phyloP scores from a whole-genome alignment of 2,888 invertebrate genomes.

The Celastrina argiolus region DNA sequence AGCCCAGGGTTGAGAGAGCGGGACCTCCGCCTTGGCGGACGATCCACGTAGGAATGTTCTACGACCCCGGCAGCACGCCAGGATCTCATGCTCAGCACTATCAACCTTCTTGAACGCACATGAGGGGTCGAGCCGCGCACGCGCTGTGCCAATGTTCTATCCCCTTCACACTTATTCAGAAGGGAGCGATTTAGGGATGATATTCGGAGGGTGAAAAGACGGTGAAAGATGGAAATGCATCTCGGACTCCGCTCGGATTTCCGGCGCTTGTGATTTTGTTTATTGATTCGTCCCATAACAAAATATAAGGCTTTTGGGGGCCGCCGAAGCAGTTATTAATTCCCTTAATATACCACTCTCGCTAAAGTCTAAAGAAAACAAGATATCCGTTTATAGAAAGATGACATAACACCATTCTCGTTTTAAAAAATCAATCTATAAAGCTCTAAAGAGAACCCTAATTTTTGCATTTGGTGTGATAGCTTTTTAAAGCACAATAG shows the following conservation, averaged over 20 bases:
- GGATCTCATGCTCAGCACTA: conserved; percentile 64
- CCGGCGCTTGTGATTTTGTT: conserved; percentile 75
- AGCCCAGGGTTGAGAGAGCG: conserved; percentile 67
- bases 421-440: not conserved
- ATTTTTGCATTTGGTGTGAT: not conserved
- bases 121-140: conserved; percentile 71
- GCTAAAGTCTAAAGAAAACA: not conserved
- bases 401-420: not conserved
- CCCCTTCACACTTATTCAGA: conserved; percentile 49
- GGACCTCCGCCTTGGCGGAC: conserved; percentile 72
- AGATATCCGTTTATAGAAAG: not conserved
- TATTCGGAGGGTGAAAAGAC: conserved; percentile 74
- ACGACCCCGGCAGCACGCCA: conserved; percentile 62
- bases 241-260: conserved; percentile 74
- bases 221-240: conserved; percentile 77
- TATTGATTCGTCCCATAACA: conserved; percentile 69
- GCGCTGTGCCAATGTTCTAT: conserved; percentile 50
- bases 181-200: conserved; percentile 64
- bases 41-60: conserved; percentile 72
- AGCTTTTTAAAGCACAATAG: conserved; percentile 26
- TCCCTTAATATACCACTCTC: conserved; percentile 55
- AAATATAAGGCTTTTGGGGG: conserved; percentile 49
- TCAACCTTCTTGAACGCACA: conserved; percentile 63
- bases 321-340: conserved; percentile 57
- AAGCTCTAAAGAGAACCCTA: not conserved